phyloP scores from a whole-genome alignment of 2,888 invertebrate species.

The Orchesellides sinensis region DNA sequence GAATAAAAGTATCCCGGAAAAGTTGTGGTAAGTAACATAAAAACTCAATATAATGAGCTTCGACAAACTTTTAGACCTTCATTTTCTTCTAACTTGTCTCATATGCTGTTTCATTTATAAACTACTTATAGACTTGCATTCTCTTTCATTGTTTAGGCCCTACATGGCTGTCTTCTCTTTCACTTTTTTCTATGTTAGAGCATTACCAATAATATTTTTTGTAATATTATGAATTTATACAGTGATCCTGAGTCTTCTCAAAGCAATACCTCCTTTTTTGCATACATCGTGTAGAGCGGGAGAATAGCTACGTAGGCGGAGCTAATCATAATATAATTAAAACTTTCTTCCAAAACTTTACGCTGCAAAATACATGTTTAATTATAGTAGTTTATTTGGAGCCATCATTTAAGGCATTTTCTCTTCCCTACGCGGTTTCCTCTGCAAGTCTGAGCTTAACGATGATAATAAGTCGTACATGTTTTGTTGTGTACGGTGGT shows the following conservation, averaged over 20 bases:
- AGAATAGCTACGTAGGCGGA: conserved; percentile 30
- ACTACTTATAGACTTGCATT: conserved; percentile 64
- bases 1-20: conserved; percentile 60
- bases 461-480: too few relatives aligned
- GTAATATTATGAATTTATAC: too few relatives aligned
- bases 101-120: conserved; percentile 67
- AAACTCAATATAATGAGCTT: conserved; percentile 67
- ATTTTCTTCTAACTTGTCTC: conserved; percentile 67
- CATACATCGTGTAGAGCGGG: too few relatives aligned
- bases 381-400: conserved; percentile 52
- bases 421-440: background rate
- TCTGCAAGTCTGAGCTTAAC: too few relatives aligned
- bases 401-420: conserved; percentile 28
- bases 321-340: conserved; percentile 64
- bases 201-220: too few relatives aligned
- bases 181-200: too few relatives aligned
- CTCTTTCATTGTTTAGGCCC: conserved; percentile 44
- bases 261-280: too few relatives aligned
- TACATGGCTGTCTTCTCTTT: background rate
- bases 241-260: too few relatives aligned
- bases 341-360: conserved; percentile 25
- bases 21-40: conserved; percentile 63
- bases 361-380: conserved; percentile 40
- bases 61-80: conserved; percentile 66
- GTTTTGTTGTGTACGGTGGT: too few relatives aligned